Evolutionary conservation across 2,113 vertebrate genomes (phyloP).

Genomic region (Nyctereutes procyonoides): DNA sequence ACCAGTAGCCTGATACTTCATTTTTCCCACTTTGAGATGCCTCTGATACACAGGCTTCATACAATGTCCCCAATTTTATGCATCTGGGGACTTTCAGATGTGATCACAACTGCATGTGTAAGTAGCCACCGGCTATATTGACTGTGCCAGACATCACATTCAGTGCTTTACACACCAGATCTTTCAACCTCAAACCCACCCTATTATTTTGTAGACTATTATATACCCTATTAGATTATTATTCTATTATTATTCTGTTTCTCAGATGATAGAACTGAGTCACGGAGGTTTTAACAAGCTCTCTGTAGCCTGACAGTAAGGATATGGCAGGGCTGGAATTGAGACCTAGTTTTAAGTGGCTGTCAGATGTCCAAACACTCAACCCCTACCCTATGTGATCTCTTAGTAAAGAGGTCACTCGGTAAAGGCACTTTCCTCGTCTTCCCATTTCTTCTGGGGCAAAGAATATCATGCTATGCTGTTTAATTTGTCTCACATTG

Average conservation of each 20-base stretch:
- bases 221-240: not conserved
- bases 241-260: not conserved
- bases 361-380: not conserved
- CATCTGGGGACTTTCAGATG: not conserved
- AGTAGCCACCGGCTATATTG: not conserved
- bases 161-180: not conserved
- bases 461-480: not conserved
- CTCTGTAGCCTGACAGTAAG: not conserved
- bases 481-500: constrained; percentile 20
- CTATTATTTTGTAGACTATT: not conserved
- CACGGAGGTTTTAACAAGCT: not conserved
- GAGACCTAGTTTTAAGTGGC: not conserved
- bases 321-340: not conserved
- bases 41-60: not conserved
- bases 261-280: not conserved
- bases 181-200: not conserved
- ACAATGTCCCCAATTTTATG: not conserved
- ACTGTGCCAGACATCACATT: not conserved
- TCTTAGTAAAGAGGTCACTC: not conserved
- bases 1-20: not conserved
- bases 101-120: not conserved
- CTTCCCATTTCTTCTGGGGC: not conserved
- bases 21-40: not conserved
- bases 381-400: not conserved
- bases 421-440: not conserved